Conservation (phyloP, 2,888 invertebrate genomes). For the Phortica magna region DNA sequence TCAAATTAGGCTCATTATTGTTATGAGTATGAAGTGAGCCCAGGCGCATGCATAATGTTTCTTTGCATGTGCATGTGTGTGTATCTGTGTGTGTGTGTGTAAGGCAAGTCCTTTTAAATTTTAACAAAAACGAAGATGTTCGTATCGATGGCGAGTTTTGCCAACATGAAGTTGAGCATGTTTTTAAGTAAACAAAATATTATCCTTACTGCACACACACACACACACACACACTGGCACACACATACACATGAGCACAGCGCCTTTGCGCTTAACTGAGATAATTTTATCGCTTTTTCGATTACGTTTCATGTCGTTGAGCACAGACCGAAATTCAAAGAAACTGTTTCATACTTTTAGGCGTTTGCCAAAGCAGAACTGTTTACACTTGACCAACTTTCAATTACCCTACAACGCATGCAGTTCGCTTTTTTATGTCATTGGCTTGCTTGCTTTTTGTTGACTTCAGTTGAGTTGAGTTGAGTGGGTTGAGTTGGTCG, state of each 20-base stretch:
- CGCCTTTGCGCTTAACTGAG: constrained; percentile 44
- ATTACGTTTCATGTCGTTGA: constrained; percentile 54
- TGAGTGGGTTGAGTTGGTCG: too few relatives aligned
- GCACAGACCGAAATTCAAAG: constrained; percentile 44
- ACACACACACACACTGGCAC: too few relatives aligned
- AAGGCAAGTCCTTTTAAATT: too few relatives aligned
- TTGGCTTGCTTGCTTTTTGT: constrained; percentile 26
- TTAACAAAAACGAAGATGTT: too few relatives aligned
- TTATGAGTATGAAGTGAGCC: constrained; percentile 53
- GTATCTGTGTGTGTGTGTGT: too few relatives aligned
- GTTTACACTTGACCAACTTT: constrained; percentile 68
- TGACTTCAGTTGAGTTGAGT: constrained; percentile 21
- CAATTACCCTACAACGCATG: constrained; percentile 59
- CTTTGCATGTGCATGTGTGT: constrained; percentile 1
- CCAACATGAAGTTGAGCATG: background rate
- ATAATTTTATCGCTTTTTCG: constrained; percentile 60
- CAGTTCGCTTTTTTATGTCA: constrained; percentile 2
- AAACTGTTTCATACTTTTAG: constrained; percentile 33
- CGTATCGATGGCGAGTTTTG: background rate
- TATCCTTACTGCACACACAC: background rate
- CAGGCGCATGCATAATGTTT: constrained; percentile 40
- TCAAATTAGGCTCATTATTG: constrained; percentile 68
- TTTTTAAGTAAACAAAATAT: background rate
- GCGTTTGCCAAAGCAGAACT: constrained; percentile 37
- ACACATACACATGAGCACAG: too few relatives aligned